Percentiles rank a stretch among this genome's conserved stretches.
Evolutionary conservation across 2,113 vertebrate species (phyloP).

Genomic region (Salvelinus namaycush): DNA sequence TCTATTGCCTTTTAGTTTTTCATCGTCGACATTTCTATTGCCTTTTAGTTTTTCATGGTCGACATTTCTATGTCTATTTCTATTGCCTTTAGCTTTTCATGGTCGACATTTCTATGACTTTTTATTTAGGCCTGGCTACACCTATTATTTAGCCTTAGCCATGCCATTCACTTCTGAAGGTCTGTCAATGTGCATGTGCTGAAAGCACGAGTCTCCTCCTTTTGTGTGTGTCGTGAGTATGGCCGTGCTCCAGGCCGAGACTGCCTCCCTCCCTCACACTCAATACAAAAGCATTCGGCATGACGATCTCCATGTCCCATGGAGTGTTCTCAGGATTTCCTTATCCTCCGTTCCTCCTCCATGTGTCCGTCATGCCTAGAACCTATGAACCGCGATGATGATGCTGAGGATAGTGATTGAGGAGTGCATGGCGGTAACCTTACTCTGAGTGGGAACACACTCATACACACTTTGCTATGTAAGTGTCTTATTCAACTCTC

Average conservation of each 20-base stretch:
- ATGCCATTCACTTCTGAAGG: neutral
- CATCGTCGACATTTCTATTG: too few species aligned
- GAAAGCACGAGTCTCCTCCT: neutral
- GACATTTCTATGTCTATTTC: too few species aligned
- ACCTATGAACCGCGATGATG: slow-evolving; percentile 1
- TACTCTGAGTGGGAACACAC: too few species aligned
- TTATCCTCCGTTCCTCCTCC: slow-evolving; percentile 17
- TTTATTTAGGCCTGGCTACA: too few species aligned
- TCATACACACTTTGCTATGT: too few species aligned
- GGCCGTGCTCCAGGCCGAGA: slow-evolving; percentile 6
- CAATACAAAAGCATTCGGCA: slow-evolving; percentile 5
- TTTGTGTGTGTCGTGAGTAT: neutral
- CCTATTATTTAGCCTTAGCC: neutral
- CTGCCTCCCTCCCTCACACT: neutral
- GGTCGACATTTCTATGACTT: too few species aligned
- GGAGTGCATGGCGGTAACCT: neutral
- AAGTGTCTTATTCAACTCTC: too few species aligned
- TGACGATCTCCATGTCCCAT: slow-evolving; percentile 28
- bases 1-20: too few species aligned
- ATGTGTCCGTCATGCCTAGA: slow-evolving; percentile 3
- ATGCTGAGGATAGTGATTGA: neutral
- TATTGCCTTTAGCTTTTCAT: too few species aligned
- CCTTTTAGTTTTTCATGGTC: too few species aligned
- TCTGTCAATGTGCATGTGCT: neutral
- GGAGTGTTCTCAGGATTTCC: slow-evolving; percentile 2